Evolutionary conservation across 1,140 invertebrate genomes (phyloP), one percentile per base, ranked within the genome.

Genomic region (Galleria mellonella): DNA sequence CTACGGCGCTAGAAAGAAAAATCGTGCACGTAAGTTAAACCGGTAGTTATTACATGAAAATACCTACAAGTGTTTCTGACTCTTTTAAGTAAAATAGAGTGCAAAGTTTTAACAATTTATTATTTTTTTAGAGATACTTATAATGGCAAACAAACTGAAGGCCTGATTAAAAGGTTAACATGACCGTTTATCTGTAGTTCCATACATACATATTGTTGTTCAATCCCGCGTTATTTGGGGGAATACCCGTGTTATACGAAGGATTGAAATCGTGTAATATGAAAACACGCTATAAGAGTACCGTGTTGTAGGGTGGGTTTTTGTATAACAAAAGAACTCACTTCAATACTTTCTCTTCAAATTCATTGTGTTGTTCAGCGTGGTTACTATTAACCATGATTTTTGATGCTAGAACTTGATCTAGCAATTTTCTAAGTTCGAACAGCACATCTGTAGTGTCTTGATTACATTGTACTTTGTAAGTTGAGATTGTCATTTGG

Each of bases 331-430:
- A 31, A 42, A 38, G n/a, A 30, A 55, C 73, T 76, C 46, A 84
- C 77, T 73, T 65, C 12, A 82, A 55, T 13, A 84, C 75, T 38
- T 53, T 30, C 27, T 84, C 66, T 44, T 84, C 70, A 47, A 77
- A 83, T 11, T 64, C 32, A 42, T 45, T 69, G 5, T 60, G 30
- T 6, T 48, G 28, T 0, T 42, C 43, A 0, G 57, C 43, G 15
- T 62, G 47, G 3, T 30, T 38, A 14, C 9, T 53, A 8, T 50
- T 29, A 0, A 41, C 57, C 12, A 48, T 70, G 1, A 84, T 66
- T 36, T 77, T 84, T 1, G 62, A 48, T 0, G 71, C 72, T 13
- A 84, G 38, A 0, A 84, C 81, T 35, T 73, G 62, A 33, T 84
- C 81, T 30, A 84, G 46, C 6, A 74, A 29, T 9, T 54, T 51